phyloP scores from a whole-genome alignment of 1,140 invertebrate genomes.

The Drosophila nikananu region DNA sequence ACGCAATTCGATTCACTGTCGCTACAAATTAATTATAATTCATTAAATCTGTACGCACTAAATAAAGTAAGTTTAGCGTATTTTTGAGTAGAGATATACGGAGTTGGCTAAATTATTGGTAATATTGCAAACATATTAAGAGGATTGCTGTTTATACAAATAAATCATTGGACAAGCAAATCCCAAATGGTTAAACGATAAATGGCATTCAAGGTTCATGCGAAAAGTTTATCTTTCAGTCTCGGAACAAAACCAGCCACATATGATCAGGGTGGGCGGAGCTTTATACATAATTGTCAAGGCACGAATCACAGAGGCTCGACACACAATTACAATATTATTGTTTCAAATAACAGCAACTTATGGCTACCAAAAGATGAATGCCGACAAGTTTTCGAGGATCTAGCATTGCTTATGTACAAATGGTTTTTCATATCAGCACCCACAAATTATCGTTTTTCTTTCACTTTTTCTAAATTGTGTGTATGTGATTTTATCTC shows the following conservation, averaged over 20 bases:
- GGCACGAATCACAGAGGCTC: constrained; percentile 48
- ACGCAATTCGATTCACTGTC: constrained; percentile 21
- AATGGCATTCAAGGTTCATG: constrained; percentile 40
- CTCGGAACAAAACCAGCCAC: constrained; percentile 19
- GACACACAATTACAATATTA: constrained; percentile 18
- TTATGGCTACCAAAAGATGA: constrained; percentile 30
- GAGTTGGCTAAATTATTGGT: constrained; percentile 45
- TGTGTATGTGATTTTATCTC: constrained; percentile 1
- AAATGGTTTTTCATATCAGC: not conserved
- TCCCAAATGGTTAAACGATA: constrained; percentile 25
- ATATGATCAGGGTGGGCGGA: constrained; percentile 21
- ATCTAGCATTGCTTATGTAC: constrained; percentile 12
- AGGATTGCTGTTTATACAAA: constrained; percentile 28
- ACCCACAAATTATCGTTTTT: not conserved
- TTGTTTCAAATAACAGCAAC: constrained; percentile 21
- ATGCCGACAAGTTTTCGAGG: constrained; percentile 9
- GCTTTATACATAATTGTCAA: constrained; percentile 4
- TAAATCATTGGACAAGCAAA: constrained; percentile 20
- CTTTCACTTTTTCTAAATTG: not conserved
- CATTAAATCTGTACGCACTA: constrained; percentile 19
- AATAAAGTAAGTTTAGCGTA: constrained; percentile 7
- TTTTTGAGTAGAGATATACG: constrained; percentile 19
- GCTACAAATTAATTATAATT: constrained; percentile 13
- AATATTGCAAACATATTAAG: constrained; percentile 65
- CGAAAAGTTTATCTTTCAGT: constrained; percentile 17